phyloP scores from a whole-genome alignment of 2,113 vertebrate species.

The Pelvicachromis taeniatus region DNA sequence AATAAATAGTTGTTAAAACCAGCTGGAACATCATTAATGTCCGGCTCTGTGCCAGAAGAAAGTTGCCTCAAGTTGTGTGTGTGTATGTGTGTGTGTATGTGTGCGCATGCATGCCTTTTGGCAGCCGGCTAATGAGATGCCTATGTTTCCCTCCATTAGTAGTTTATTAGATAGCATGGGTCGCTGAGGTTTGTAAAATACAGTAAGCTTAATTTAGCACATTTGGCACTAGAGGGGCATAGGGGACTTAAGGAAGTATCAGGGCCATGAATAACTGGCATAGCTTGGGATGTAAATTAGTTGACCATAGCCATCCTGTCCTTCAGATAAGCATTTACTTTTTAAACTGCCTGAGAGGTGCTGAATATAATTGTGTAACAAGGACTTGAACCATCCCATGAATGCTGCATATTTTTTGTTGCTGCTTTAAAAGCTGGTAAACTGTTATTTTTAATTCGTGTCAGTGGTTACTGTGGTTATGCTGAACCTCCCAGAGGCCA shows the following conservation, averaged over 20 bases:
- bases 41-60: slow-evolving; percentile 42
- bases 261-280: slow-evolving; percentile 21
- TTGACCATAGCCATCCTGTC: not conserved
- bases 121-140: slow-evolving; percentile 59
- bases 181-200: slow-evolving; percentile 61
- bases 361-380: slow-evolving; percentile 4
- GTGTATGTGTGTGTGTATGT: not conserved
- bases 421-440: not conserved
- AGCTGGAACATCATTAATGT: slow-evolving; percentile 67
- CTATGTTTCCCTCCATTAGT: slow-evolving; percentile 64
- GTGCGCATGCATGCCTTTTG: slow-evolving; percentile 10
- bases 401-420: not conserved
- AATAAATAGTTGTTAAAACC: slow-evolving; percentile 65
- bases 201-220: slow-evolving; percentile 60
- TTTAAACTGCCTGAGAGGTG: slow-evolving; percentile 21
- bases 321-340: slow-evolving; percentile 22
- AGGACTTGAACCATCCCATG: not conserved
- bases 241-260: slow-evolving; percentile 31
- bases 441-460: not conserved
- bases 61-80: slow-evolving; percentile 13
- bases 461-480: not conserved
- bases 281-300: slow-evolving; percentile 36
- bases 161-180: slow-evolving; percentile 61
- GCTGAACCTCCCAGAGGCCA: not conserved
- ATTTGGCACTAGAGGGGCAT: slow-evolving; percentile 40